phyloP scores from a whole-genome alignment of 2,888 invertebrate species.

The Archips crataeganus region DNA sequence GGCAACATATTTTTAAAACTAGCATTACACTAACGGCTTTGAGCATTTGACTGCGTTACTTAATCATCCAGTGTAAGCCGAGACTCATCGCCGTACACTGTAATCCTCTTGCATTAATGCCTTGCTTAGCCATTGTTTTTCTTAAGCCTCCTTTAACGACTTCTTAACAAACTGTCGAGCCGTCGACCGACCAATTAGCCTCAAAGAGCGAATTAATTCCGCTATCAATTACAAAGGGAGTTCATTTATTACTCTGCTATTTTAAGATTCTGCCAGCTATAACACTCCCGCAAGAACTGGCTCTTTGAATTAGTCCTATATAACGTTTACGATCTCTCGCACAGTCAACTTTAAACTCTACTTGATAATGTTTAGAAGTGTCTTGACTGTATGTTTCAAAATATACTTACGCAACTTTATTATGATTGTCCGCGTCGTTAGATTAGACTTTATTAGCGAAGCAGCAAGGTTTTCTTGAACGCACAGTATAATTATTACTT shows the following conservation, averaged over 20 bases:
- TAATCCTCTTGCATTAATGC: constrained; percentile 18
- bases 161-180: constrained; percentile 23
- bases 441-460: not conserved
- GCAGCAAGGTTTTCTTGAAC: not conserved
- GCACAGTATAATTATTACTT: constrained; percentile 36
- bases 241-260: constrained; percentile 42
- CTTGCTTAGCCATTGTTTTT: constrained; percentile 5
- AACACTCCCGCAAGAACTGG: constrained; percentile 24
- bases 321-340: not conserved
- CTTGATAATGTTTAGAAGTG: not conserved
- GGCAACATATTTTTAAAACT: not conserved
- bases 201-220: constrained; percentile 30
- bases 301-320: constrained; percentile 25
- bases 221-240: constrained; percentile 37
- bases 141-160: constrained; percentile 13
- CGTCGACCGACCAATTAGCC: constrained; percentile 23
- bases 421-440: not conserved
- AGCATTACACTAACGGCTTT: not conserved
- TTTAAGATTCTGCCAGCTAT: constrained; percentile 29
- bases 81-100: constrained; percentile 7
- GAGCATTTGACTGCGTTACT: not conserved
- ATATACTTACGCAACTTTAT: not conserved
- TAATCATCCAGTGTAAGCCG: constrained; percentile 5
- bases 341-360: constrained; percentile 5
- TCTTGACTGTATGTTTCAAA: constrained; percentile 2